Conservation (phyloP, 2,113 vertebrate genomes). For the Ploceus nigricollis region DNA sequence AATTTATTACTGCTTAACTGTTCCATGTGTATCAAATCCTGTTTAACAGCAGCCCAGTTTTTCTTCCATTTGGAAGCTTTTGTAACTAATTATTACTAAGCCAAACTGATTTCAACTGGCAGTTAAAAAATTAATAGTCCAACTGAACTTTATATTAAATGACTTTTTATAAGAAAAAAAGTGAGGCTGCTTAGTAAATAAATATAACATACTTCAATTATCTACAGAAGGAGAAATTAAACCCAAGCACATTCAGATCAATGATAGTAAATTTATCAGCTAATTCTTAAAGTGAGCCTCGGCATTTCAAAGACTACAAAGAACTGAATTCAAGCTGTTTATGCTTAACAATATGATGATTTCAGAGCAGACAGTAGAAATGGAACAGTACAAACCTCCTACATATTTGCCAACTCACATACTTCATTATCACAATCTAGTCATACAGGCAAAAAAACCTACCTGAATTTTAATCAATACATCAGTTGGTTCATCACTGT, state of each 20-base stretch:
- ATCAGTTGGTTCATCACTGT: not conserved
- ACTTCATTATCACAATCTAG: not conserved
- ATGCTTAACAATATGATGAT: not conserved
- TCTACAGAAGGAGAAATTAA: not conserved
- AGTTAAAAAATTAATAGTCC: constrained; percentile 3
- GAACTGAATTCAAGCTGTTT: not conserved
- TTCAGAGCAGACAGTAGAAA: not conserved
- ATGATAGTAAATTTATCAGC: not conserved
- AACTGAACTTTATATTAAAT: not conserved
- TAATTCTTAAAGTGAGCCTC: not conserved
- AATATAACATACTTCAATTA: not conserved
- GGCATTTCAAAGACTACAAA: not conserved
- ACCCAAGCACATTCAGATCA: not conserved
- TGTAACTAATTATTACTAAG: constrained; percentile 16
- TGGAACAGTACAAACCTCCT: not conserved
- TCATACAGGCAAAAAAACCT: not conserved
- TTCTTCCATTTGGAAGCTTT: constrained; percentile 40
- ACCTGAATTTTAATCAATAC: not conserved
- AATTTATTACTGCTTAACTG: constrained; percentile 60
- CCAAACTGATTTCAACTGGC: not conserved
- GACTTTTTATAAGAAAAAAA: not conserved
- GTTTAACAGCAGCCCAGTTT: constrained; percentile 13
- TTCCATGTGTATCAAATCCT: constrained; percentile 51
- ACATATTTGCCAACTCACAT: not conserved
- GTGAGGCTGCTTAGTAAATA: not conserved